These are phyloP conservation scores for Eulemur coronatus DNA, from an alignment of 2,797 vertebrate genomes.

Conservation along the genomic window DNA sequence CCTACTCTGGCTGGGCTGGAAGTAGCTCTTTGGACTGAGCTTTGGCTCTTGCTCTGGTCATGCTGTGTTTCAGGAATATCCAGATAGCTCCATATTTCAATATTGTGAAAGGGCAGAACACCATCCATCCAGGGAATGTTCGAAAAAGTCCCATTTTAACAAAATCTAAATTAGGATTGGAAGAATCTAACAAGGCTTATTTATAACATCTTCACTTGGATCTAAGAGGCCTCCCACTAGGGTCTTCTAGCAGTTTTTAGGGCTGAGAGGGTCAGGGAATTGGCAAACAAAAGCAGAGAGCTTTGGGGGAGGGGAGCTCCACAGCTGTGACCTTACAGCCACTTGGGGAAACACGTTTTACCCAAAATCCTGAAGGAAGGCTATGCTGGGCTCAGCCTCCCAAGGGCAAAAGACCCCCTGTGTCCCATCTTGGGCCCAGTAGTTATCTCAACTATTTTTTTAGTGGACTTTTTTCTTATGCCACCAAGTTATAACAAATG, in stretches of 20 bases:
- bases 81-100: no score
- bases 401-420: not conserved
- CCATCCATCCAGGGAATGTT: no score
- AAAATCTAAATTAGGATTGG: not conserved
- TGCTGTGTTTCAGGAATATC: no score
- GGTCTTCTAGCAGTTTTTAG: not conserved
- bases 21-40: no score
- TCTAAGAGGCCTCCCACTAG: not conserved
- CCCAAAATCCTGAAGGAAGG: not conserved
- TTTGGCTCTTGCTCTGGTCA: no score
- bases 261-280: not conserved
- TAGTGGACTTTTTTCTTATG: not conserved
- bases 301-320: not conserved
- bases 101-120: no score
- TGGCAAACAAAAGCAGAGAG: not conserved
- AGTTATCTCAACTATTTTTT: not conserved
- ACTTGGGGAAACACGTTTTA: not conserved
- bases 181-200: not conserved
- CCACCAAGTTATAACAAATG: not conserved
- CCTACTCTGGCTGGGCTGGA: no score
- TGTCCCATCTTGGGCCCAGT: not conserved
- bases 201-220: not conserved
- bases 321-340: not conserved
- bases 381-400: not conserved
- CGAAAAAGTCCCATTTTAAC: not conserved